phyloP scores from a whole-genome alignment of 1,140 invertebrate species.

The Bathynomus jamesi region DNA sequence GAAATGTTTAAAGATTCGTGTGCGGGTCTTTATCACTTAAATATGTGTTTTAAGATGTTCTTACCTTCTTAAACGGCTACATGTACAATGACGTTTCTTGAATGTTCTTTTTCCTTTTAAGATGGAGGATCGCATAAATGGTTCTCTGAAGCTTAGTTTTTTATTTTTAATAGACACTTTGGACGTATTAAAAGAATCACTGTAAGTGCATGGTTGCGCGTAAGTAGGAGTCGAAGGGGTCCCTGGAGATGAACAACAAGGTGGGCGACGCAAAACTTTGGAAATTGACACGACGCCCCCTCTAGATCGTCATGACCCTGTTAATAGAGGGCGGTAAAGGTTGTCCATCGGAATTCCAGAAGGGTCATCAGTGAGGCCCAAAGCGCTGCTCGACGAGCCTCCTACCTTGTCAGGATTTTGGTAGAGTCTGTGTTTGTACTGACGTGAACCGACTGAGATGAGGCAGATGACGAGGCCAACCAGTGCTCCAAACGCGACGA shows the following conservation, averaged over 20 bases:
- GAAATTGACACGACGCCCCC: background rate
- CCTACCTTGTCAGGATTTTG: slow-evolving; percentile 39
- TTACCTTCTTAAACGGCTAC: too few species aligned
- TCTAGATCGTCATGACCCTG: background rate
- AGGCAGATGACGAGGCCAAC: slow-evolving; percentile 40
- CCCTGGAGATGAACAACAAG: background rate
- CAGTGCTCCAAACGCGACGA: slow-evolving; percentile 39
- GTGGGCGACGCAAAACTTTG: background rate
- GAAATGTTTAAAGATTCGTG: too few species aligned
- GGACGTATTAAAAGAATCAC: too few species aligned
- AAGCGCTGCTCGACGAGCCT: background rate
- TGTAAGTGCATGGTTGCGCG: background rate
- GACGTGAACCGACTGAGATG: slow-evolving; percentile 38
- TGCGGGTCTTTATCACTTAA: too few species aligned
- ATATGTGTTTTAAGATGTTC: too few species aligned
- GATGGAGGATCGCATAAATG: too few species aligned
- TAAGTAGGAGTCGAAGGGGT: background rate
- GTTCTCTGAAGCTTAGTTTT: too few species aligned
- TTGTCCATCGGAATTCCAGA: background rate
- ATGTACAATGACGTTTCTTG: too few species aligned
- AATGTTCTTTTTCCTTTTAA: too few species aligned
- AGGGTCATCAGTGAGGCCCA: background rate
- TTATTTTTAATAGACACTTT: too few species aligned
- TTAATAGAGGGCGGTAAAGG: background rate
- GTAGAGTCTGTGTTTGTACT: slow-evolving; percentile 42